Evolutionary conservation across 1,140 invertebrate genomes (phyloP), one percentile per base, ranked within the genome.

Genomic region (Coelopa frigida): DNA sequence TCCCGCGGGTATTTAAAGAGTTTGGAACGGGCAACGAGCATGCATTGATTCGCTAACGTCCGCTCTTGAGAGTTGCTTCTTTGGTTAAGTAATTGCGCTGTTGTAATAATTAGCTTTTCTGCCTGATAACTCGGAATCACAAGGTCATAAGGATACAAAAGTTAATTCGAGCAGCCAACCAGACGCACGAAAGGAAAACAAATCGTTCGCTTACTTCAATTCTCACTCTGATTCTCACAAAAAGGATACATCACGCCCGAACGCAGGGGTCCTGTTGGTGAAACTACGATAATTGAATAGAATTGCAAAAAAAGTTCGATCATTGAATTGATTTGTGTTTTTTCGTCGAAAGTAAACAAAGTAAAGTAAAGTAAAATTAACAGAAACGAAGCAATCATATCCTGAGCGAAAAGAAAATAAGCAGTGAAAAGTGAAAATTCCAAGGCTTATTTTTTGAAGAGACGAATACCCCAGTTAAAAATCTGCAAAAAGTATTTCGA

Each of bases 21-120:
- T 45, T 52, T 53, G 61, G 50, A 50, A 47, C 58, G 58, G 48
- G 52, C 56, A 56, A 46, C 53, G 51, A 55, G 59, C 56, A 67
- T 63, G 57, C 66, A 69, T 69, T 69, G 66, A 61, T 67, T 69
- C 61, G 65, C 65, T 69, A 68, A 62, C 66, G 65, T 58, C 55
- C 64, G 65, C 60, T 61, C 59, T 63, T 61, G 59, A 68, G 65
- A 68, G 64, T 68, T 68, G 61, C 58, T 56, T 50, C 49, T 51
- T 57, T 48, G 49, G 41, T 44, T 49, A 48, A 48, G 40, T 20
- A 51, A 22, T 48, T 39, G 26, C 33, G 29, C 61, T 59, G 59
- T 68, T 64, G 61, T 68, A 68, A 68, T 68, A 58, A 44, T 46
- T 61, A 68, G 61, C 58, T 61, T 45, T 44, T 45, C 24, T 42